Conservation (phyloP, 2,888 invertebrate species). For the Leucophora obtusa region DNA sequence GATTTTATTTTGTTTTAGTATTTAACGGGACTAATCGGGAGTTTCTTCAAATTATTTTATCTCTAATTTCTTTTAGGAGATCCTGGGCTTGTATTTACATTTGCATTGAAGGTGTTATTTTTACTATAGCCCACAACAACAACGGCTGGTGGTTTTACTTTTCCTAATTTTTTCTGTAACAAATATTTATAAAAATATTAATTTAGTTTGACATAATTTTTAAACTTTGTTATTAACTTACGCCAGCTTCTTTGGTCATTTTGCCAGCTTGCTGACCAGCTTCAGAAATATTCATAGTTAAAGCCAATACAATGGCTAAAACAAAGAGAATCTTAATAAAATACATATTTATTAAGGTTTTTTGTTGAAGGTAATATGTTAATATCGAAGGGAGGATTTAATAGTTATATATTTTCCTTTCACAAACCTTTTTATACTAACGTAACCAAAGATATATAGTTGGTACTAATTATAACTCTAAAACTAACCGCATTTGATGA, state of each 20-base stretch:
- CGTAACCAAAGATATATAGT: too few relatives aligned
- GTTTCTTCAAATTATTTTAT: too few relatives aligned
- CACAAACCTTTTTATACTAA: too few relatives aligned
- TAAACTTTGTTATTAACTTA: neutral
- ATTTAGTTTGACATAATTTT: neutral
- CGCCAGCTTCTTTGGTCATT: neutral
- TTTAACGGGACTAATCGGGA: too few relatives aligned
- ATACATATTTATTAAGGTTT: neutral
- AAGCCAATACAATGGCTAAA: neutral
- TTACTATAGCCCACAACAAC: neutral
- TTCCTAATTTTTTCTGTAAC: neutral
- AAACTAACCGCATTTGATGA: too few relatives aligned
- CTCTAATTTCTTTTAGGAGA: neutral
- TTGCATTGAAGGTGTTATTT: constrained; percentile 12
- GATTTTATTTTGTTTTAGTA: too few relatives aligned
- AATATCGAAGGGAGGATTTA: too few relatives aligned
- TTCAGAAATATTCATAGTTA: neutral
- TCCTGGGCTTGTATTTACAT: constrained; percentile 5
- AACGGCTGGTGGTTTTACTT: constrained; percentile 6
- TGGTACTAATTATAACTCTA: too few relatives aligned
- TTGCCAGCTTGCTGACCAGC: neutral
- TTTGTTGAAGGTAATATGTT: too few relatives aligned
- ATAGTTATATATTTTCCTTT: too few relatives aligned
- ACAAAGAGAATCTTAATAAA: neutral
- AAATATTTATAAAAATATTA: neutral